phyloP scores from a whole-genome alignment of 2,113 vertebrate genomes.

The Macroglossus sobrinus region DNA sequence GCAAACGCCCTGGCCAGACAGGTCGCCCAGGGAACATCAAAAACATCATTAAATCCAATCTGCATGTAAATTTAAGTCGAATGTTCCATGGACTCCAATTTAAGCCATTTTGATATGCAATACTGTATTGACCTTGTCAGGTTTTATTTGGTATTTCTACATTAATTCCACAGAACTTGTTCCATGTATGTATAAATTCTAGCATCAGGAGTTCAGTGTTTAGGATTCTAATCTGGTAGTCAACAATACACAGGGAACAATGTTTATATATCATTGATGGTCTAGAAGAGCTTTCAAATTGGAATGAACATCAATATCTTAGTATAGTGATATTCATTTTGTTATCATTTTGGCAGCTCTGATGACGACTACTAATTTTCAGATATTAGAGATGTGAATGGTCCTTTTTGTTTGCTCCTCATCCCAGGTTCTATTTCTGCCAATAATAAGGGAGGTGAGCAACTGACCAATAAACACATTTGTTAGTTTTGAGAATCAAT shows the following conservation, averaged over 20 bases:
- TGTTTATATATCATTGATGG: slow-evolving; percentile 21
- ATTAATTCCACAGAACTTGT: slow-evolving; percentile 42
- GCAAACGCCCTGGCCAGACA: slow-evolving; percentile 47
- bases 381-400: slow-evolving; percentile 5
- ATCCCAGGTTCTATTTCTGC: background rate
- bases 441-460: background rate
- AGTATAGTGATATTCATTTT: background rate
- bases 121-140: slow-evolving; percentile 66
- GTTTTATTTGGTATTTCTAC: slow-evolving; percentile 59
- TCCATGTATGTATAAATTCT: slow-evolving; percentile 53
- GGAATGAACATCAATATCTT: slow-evolving; percentile 19
- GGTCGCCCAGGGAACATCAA: slow-evolving; percentile 50
- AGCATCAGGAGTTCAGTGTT: slow-evolving; percentile 8
- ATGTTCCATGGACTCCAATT: slow-evolving; percentile 62
- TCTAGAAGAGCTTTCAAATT: slow-evolving; percentile 37
- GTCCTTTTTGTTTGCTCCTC: background rate
- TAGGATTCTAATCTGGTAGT: slow-evolving; percentile 47
- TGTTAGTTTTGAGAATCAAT: background rate
- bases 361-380: background rate
- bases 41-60: slow-evolving; percentile 61
- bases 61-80: slow-evolving; percentile 66
- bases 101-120: slow-evolving; percentile 63
- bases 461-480: background rate
- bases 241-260: background rate
- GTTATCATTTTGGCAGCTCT: background rate